These are phyloP conservation scores for Lethenteron camtschaticum DNA, from an alignment of 2,113 vertebrate genomes.

Conservation along the genomic window DNA sequence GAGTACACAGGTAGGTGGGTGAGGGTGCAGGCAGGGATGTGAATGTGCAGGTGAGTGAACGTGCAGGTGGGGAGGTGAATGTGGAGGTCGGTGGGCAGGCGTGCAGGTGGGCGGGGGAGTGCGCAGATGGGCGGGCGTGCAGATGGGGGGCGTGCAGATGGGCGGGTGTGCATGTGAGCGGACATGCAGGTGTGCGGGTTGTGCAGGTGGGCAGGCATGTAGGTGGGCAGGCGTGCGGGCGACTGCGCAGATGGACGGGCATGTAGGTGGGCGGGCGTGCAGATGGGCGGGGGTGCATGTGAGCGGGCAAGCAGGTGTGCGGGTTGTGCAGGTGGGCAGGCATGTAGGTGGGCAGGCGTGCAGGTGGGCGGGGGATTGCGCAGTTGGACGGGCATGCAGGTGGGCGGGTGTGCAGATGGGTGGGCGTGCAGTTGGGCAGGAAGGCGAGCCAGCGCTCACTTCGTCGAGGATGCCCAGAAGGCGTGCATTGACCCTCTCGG, in stretches of 20 bases:
- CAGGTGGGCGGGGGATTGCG: neutral
- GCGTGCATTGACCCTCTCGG: conserved; percentile 42
- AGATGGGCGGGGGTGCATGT: conserved; percentile 3
- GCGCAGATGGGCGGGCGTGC: too few species aligned
- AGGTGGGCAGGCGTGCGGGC: neutral
- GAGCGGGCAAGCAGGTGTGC: neutral
- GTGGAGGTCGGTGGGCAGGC: too few species aligned
- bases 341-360: neutral
- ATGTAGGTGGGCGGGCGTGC: neutral
- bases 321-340: neutral
- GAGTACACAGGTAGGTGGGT: too few species aligned
- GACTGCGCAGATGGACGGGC: too few species aligned
- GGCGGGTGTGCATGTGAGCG: too few species aligned
- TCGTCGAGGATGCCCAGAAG: conserved; percentile 70
- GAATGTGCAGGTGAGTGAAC: too few species aligned
- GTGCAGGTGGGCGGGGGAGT: too few species aligned
- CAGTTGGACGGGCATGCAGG: neutral
- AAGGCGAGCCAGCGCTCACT: conserved; percentile 23
- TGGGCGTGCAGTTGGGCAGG: neutral
- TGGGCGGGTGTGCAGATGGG: neutral
- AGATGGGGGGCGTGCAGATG: too few species aligned
- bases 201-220: neutral
- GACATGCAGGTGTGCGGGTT: too few species aligned
- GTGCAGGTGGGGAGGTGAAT: too few species aligned
- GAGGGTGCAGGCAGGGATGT: neutral